Evolutionary conservation across 1,140 invertebrate species (phyloP).

Genomic region (Achroia grisella): DNA sequence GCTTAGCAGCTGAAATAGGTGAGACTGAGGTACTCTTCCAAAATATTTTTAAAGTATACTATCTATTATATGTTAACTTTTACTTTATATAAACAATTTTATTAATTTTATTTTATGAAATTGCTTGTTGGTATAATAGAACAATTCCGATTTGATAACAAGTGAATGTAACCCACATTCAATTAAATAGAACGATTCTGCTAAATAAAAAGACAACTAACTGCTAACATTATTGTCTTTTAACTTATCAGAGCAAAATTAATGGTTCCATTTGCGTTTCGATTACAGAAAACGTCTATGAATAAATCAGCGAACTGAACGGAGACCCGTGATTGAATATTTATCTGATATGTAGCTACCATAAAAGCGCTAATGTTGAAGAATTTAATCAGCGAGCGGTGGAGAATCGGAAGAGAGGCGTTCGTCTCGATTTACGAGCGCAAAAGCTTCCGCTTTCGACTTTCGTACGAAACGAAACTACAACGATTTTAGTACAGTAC

Average conservation of each 20-base stretch:
- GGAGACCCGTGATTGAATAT: constrained; percentile 25
- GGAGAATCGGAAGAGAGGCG: constrained; percentile 24
- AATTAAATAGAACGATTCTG: no score
- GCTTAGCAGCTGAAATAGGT: no score
- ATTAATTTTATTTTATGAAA: no score
- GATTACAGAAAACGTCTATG: constrained; percentile 8
- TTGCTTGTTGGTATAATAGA: no score
- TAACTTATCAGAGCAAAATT: no score
- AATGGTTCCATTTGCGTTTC: neutral
- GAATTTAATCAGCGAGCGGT: constrained; percentile 37
- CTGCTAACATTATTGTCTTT: neutral
- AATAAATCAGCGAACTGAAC: constrained; percentile 20
- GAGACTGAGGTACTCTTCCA: no score
- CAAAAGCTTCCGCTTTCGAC: constrained; percentile 35
- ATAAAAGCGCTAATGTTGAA: constrained; percentile 37
- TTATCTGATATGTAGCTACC: constrained; percentile 22
- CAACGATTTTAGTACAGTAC: constrained; percentile 13
- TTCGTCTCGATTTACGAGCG: constrained; percentile 37
- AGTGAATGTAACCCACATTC: no score
- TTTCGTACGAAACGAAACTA: constrained; percentile 19
- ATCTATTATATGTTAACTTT: no score
- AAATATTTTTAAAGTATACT: no score
- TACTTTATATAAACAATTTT: no score
- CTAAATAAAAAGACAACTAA: no score
- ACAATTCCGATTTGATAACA: no score